These are phyloP conservation scores for Rhegmatorhina hoffmannsi DNA, from an alignment of 2,113 vertebrate species.

Conservation along the genomic window DNA sequence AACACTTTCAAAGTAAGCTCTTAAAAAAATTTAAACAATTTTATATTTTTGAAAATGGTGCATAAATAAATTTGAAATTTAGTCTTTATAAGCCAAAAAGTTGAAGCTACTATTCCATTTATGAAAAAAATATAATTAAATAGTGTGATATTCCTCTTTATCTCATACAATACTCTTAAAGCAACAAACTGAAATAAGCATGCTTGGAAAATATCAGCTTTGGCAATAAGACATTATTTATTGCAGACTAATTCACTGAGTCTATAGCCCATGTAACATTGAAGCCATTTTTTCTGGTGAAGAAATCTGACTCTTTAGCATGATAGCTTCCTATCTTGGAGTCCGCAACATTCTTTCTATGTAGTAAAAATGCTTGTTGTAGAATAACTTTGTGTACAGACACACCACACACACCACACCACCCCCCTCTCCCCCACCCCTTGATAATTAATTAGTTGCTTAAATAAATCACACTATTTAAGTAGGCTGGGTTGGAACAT, in stretches of 20 bases:
- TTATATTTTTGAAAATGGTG: background rate
- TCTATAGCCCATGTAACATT: accelerated
- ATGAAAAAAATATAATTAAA: background rate
- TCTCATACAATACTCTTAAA: background rate
- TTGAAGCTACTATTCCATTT: background rate
- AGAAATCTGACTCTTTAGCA: background rate
- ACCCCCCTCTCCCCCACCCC: background rate
- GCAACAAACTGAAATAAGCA: background rate
- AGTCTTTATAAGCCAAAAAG: background rate
- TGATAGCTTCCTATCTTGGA: background rate
- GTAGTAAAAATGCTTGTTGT: background rate
- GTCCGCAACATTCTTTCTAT: background rate
- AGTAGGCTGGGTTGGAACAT: background rate
- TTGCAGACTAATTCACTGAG: background rate
- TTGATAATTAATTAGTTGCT: background rate
- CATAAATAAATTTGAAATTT: background rate
- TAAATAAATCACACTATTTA: background rate
- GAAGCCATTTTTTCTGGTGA: background rate
- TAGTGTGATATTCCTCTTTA: background rate
- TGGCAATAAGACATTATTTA: background rate
- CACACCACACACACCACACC: too few species aligned
- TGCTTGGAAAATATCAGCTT: background rate
- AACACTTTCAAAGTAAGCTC: background rate
- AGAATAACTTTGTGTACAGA: background rate
- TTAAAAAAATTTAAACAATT: background rate